Conservation (phyloP, 2,797 vertebrate species). For the Sebastes steindachneri region DNA sequence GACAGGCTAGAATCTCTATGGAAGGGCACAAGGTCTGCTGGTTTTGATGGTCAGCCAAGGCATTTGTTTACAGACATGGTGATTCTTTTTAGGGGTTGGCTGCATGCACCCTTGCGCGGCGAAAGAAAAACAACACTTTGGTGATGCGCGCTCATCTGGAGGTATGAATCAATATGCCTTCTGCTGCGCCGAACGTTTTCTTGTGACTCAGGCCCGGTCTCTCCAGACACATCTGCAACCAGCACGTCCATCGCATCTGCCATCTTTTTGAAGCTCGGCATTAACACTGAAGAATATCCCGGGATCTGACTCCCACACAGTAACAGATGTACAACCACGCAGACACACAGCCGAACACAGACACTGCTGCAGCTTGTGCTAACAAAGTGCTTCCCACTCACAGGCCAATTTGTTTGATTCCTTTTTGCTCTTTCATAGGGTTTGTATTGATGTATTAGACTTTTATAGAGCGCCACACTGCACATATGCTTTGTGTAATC, state of each 20-base stretch:
- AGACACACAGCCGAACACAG: constrained; percentile 60
- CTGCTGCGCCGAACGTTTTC: constrained; percentile 56
- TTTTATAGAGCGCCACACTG: constrained; percentile 34
- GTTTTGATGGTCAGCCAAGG: constrained; percentile 84
- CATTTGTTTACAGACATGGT: constrained; percentile 76
- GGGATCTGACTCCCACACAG: constrained; percentile 76
- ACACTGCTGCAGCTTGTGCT: constrained; percentile 56
- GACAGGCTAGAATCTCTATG: constrained; percentile 79
- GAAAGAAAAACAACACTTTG: constrained; percentile 70
- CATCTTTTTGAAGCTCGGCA: constrained; percentile 73
- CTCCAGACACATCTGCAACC: constrained; percentile 71
- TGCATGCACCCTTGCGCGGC: constrained; percentile 65
- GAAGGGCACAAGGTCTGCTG: constrained; percentile 71
- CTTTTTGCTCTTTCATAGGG: constrained; percentile 55
- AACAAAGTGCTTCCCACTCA: constrained; percentile 75
- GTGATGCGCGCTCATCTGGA: constrained; percentile 69
- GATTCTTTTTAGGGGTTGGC: constrained; percentile 72
- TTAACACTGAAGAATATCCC: constrained; percentile 70
- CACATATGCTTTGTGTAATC: constrained; percentile 56
- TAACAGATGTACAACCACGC: constrained; percentile 54
- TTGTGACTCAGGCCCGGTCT: constrained; percentile 76
- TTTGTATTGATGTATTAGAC: constrained; percentile 62
- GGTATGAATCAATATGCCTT: constrained; percentile 75
- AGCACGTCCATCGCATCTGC: constrained; percentile 56
- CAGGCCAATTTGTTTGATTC: constrained; percentile 74